A percentile compares a stretch with the other conserved stretches of the same genome.
phyloP scores from a whole-genome alignment of 1,140 invertebrate species.

The Bactericera cockerelli region DNA sequence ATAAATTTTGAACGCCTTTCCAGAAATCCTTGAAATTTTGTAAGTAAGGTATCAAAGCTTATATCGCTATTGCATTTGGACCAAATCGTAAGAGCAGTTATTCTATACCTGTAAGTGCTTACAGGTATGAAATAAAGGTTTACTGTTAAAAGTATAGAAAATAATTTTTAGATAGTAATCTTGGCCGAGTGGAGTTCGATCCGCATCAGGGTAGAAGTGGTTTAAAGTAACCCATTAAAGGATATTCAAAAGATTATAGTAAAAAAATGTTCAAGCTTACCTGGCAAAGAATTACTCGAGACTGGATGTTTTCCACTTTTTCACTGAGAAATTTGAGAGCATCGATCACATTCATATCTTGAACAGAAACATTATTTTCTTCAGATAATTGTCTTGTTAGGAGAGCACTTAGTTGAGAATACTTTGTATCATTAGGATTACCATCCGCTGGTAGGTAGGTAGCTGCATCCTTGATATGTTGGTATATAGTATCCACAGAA shows the following conservation, averaged over 20 bases:
- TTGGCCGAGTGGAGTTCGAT: too few relatives aligned
- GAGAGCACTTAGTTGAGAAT: not conserved
- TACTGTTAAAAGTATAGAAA: too few relatives aligned
- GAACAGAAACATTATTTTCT: not conserved
- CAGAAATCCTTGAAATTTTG: too few relatives aligned
- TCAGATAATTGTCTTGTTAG: not conserved
- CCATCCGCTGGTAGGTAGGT: not conserved
- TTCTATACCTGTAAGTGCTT: too few relatives aligned
- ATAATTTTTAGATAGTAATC: too few relatives aligned
- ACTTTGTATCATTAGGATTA: not conserved
- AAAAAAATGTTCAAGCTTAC: not conserved
- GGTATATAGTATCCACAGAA: not conserved
- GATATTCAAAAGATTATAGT: not conserved
- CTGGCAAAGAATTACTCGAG: not conserved
- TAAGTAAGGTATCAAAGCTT: too few relatives aligned
- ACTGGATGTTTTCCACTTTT: conserved; percentile 1
- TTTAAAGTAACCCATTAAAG: too few relatives aligned
- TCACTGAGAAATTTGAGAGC: conserved; percentile 1
- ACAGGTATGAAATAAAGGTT: too few relatives aligned
- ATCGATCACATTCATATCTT: not conserved
- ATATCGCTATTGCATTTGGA: too few relatives aligned
- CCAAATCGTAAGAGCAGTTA: too few relatives aligned
- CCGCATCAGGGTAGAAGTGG: too few relatives aligned
- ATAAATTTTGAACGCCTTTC: too few relatives aligned
- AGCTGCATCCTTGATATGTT: not conserved